Evolutionary conservation across 35 echinoderm and acorn worm genomes (phyloP), one percentile per base, ranked within the genome.

Genomic region (Acanthaster planci): DNA sequence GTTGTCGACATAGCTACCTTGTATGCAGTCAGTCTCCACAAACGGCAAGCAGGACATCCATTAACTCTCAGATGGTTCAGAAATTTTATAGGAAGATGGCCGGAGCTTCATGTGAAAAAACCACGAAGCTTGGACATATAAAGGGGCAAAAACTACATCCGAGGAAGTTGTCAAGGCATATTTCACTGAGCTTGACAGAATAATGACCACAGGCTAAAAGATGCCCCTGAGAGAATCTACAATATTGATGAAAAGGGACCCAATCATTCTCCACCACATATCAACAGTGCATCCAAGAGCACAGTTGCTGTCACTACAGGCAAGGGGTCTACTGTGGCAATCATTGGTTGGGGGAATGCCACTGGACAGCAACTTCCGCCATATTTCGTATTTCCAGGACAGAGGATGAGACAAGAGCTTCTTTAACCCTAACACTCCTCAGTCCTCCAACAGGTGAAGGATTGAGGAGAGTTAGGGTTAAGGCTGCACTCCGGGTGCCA

Each of bases 311-410:
- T 5, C 19, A 59, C 56, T n/a, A n/a, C 19, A 7, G 56, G n/a
- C n/a, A n/a, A n/a, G n/a, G n/a, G n/a, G n/a, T n/a, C n/a, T n/a
- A n/a, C n/a, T n/a, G n/a, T n/a, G 27, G 59, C 51, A 15, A 15
- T 84, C 2, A 36, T 84, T 8, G 81, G 51, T 30, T 18, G 50
- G 10, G 55, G 51, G 1, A 84, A 30, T 60, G 81, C 81, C 14
- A 4, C 59, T 12, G 55, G 53, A 5, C 51, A 84, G 21, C 51
- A 50, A 27, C 39, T 84, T 21, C 81, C 81, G 19, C 81, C 81
- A 42, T 84, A 84, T 32, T 64, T 84, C n/a, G 54, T 84, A 10
- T 84, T 84, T 31, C 19, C n/a, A 84, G 81, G 52, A 60, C 27
- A 84, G n/a, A 0, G 51, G 8, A 22, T 10, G 27, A 84, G 19